Evolutionary conservation across 2,113 vertebrate genomes (phyloP).

Genomic region (Mola mola): DNA sequence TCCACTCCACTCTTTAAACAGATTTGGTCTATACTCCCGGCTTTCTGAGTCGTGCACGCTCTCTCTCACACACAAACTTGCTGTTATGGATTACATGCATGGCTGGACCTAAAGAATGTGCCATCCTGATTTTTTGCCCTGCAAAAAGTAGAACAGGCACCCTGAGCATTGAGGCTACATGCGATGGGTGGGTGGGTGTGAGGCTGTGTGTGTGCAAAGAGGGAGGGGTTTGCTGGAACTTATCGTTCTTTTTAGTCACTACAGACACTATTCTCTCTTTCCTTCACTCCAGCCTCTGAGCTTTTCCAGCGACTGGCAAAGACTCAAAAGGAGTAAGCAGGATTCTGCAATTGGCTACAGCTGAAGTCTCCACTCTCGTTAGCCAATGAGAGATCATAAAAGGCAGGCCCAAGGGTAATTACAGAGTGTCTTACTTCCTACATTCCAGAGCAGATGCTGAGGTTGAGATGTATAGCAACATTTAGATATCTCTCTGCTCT

Average conservation of each 20-base stretch:
- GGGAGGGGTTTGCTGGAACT: conserved; percentile 37
- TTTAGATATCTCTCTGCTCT: conserved; percentile 15
- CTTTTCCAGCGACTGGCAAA: conserved; percentile 56
- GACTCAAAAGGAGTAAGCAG: conserved; percentile 18
- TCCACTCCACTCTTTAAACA: neutral
- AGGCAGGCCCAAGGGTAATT: conserved; percentile 62
- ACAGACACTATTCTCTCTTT: conserved; percentile 57
- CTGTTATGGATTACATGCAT: conserved; percentile 59
- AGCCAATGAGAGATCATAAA: conserved; percentile 40
- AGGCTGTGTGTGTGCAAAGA: neutral
- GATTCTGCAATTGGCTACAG: conserved; percentile 31
- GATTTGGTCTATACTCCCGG: neutral
- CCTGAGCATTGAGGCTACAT: conserved; percentile 40
- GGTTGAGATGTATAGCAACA: conserved; percentile 28
- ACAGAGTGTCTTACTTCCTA: conserved; percentile 68
- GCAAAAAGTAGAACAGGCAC: conserved; percentile 38
- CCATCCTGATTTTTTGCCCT: conserved; percentile 68
- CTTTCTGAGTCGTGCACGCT: neutral
- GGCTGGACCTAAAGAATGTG: conserved; percentile 63
- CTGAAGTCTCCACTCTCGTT: neutral
- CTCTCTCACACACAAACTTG: conserved; percentile 4
- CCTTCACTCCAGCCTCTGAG: conserved; percentile 53
- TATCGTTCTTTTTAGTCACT: too few species aligned
- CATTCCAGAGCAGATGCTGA: conserved; percentile 69
- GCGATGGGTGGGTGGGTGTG: neutral